Evolutionary conservation across 1,140 invertebrate species (phyloP).

Genomic region (Achatina immaculata): DNA sequence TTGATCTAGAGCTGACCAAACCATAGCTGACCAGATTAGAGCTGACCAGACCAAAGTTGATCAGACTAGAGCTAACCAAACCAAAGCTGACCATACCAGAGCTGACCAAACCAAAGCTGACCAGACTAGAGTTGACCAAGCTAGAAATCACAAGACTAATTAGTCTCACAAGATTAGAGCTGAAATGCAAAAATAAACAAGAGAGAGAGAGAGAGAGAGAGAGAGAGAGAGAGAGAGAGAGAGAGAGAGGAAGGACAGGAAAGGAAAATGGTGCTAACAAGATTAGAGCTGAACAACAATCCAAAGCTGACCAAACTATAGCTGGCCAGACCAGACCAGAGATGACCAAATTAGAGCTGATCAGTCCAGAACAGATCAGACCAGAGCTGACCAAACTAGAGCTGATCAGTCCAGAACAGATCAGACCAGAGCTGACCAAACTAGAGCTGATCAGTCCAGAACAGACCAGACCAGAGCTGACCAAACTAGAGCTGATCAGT

Average conservation of each 20-base stretch:
- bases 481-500: background rate
- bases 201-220: slow-evolving; percentile 1
- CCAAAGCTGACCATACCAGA: no score
- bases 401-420: background rate
- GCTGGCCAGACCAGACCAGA: background rate
- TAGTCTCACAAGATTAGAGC: no score
- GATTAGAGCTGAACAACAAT: background rate
- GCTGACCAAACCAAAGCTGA: no score
- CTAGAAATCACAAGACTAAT: no score
- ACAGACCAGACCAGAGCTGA: background rate
- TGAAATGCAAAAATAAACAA: background rate
- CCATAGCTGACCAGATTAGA: no score
- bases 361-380: background rate
- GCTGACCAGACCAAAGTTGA: no score
- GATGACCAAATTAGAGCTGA: background rate
- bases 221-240: slow-evolving; percentile 9
- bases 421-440: background rate
- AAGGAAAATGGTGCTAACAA: background rate
- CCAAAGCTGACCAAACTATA: background rate
- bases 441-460: background rate
- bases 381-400: background rate
- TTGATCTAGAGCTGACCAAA: no score
- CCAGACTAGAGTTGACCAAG: no score
- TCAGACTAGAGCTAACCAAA: no score
- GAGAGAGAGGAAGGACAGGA: slow-evolving; percentile 3